phyloP scores from a whole-genome alignment of 2,797 vertebrate genomes.

The Dermochelys coriacea region DNA sequence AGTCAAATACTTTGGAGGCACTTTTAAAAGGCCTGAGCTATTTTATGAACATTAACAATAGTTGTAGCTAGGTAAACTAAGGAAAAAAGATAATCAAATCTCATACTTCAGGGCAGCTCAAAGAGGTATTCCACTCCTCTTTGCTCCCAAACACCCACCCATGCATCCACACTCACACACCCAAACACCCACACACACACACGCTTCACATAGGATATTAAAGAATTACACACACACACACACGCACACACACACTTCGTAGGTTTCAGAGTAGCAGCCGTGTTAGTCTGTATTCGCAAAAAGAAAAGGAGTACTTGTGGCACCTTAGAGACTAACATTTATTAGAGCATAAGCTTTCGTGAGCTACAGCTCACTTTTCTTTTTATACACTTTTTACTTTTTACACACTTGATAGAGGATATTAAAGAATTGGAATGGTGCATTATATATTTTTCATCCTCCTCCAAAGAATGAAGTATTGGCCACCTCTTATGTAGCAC shows the following conservation, averaged over 20 bases:
- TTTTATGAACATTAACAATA: not conserved
- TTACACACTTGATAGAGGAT: not conserved
- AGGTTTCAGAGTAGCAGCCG: no score
- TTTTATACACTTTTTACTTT: no score
- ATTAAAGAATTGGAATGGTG: not conserved
- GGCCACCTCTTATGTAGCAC: not conserved
- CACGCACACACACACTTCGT: no score
- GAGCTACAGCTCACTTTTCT: no score
- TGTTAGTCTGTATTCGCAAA: no score
- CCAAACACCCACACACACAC: not conserved
- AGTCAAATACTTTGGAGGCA: not conserved
- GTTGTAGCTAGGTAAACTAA: not conserved
- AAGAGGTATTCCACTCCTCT: not conserved
- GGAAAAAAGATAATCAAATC: not conserved
- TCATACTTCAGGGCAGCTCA: not conserved
- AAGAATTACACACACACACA: no score
- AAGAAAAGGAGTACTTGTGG: no score
- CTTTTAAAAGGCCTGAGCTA: not conserved
- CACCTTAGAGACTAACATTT: no score
- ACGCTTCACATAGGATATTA: no score
- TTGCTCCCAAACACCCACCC: not conserved
- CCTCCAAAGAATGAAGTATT: not conserved
- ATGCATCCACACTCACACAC: no score
- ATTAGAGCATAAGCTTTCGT: no score
- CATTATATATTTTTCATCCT: not conserved